These are phyloP conservation scores for Fulica atra DNA, from an alignment of 2,113 vertebrate species.

Conservation along the genomic window DNA sequence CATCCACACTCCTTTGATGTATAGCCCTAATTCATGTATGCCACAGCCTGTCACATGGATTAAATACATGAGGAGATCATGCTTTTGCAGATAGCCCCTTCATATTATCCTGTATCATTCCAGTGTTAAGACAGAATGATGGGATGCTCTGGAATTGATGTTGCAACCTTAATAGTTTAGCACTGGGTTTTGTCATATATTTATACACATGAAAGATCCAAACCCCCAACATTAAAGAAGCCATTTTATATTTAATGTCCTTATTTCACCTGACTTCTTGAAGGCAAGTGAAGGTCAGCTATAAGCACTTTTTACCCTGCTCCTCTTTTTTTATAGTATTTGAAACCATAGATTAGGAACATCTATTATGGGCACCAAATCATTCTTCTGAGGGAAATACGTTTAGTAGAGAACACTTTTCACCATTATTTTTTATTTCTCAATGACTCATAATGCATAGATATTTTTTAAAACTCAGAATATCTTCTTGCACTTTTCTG, in stretches of 20 bases:
- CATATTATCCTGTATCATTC: not conserved
- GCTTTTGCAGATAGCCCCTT: not conserved
- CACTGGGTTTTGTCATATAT: not conserved
- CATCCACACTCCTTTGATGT: not conserved
- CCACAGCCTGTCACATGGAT: not conserved
- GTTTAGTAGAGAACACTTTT: slow-evolving; percentile 6
- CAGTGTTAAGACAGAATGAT: not conserved
- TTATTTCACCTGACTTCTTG: not conserved
- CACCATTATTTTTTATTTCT: slow-evolving; percentile 22
- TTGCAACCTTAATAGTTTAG: not conserved
- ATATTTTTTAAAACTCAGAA: not conserved
- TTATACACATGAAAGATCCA: not conserved
- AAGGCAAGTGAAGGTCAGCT: not conserved
- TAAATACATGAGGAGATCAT: not conserved
- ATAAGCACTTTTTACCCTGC: not conserved
- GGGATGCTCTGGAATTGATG: not conserved
- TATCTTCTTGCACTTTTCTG: not conserved
- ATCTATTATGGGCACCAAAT: not conserved
- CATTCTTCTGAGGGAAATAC: not conserved
- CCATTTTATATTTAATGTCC: not conserved
- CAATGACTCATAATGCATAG: not conserved
- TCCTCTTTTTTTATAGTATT: not conserved
- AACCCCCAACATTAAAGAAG: not conserved
- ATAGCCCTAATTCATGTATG: not conserved
- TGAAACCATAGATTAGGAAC: not conserved